Evolutionary conservation across 2,113 vertebrate genomes (phyloP).

Genomic region (Anarhynchus alexandrinus): DNA sequence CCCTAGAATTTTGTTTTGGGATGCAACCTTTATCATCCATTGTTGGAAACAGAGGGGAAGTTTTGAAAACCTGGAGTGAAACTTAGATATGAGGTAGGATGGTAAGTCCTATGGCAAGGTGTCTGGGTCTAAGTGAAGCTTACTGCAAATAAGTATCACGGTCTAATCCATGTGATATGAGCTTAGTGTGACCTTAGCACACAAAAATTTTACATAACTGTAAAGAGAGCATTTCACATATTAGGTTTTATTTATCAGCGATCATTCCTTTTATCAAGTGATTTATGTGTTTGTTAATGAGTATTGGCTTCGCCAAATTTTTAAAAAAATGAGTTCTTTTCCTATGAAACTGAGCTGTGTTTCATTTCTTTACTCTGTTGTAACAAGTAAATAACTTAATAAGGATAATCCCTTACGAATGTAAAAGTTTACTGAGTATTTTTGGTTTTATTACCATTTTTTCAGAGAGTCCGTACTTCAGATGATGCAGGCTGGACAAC

Average conservation of each 20-base stretch:
- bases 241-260: background rate
- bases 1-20: background rate
- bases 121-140: background rate
- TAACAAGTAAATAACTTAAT: background rate
- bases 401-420: background rate
- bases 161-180: background rate
- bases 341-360: background rate
- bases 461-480: constrained; percentile 95
- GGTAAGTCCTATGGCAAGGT: background rate
- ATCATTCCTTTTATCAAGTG: background rate
- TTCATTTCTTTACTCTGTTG: background rate
- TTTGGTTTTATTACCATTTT: background rate
- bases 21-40: background rate
- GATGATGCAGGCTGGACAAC: constrained; percentile 99
- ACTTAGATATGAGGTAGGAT: background rate
- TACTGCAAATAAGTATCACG: background rate
- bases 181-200: background rate
- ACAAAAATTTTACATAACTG: background rate
- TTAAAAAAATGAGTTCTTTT: background rate
- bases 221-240: background rate
- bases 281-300: background rate
- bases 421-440: background rate
- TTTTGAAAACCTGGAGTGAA: background rate
- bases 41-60: background rate
- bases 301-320: background rate